Base-by-base conservation (phyloP, 2,888 invertebrate species). In the Pandemis heparana region DNA sequence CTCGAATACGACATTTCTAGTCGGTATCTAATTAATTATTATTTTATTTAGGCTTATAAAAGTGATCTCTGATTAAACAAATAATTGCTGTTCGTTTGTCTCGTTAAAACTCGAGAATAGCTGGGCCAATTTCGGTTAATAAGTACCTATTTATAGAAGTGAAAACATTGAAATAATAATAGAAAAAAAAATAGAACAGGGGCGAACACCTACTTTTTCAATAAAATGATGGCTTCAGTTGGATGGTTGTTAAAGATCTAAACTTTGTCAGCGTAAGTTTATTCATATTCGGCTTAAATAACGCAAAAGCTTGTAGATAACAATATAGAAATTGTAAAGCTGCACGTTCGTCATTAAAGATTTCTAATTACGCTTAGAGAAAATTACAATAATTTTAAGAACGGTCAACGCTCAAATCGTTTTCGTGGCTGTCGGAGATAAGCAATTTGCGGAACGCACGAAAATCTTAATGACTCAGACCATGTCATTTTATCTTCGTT, bases 401-500 rank as follows among this genome's bases (percentile, higher is more conserved):
- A 53, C 32, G 32, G 51, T 53, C 46, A 38, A 48, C 39, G 60
- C 41, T 51, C 71, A 53, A 71, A 71, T 48, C 59, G 32, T 39
- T 18, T 32, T 48, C 64, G 59, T 59, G 71, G 60, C 71, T 60
- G 71, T 39, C 51, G 23, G 61, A 60, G 66, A 62, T 62, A 67
- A 72, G 66, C 60, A 62, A 67, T 72, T 72, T 43, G 66, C 43
- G 38, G 51, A 48, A 61, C 51, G 60, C 23, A 60, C 71, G 16
- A 71, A 71, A 71, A 66, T 61, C 23, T 43, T 61, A 66, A 71
- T 61, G 67, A 56, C 32, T 38, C 41, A 23, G 53, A 67, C 41
- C 59, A 48, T 60, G 39, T 39, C 38, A 71, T 66, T 67, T 63
- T 63, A 63, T 56, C 63, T 63, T 63, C 43, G 46, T 61, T 56